A percentile compares a stretch with the other conserved stretches of the same genome.
phyloP scores from a whole-genome alignment of 2,888 invertebrate genomes.

The Ceratothoa steindachneri region DNA sequence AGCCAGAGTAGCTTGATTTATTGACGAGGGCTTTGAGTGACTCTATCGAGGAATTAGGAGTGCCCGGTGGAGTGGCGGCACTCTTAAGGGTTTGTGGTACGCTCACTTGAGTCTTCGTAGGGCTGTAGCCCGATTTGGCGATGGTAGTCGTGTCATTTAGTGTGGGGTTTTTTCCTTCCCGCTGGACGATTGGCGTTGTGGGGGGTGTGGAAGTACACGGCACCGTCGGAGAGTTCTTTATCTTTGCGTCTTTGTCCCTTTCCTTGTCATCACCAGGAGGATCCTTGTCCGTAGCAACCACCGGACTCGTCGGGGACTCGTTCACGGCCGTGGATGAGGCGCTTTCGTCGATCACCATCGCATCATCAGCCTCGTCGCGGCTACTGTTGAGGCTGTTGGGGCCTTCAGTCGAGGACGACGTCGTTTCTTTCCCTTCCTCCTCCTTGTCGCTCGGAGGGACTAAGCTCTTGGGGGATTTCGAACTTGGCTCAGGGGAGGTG shows the following conservation, averaged over 20 bases:
- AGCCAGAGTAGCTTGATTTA: neutral
- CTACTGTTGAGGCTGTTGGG: constrained; percentile 19
- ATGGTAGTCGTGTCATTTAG: neutral
- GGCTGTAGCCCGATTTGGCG: neutral
- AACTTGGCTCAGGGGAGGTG: neutral
- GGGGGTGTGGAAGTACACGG: neutral
- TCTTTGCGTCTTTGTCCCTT: neutral
- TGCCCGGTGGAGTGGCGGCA: neutral
- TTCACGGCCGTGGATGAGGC: neutral
- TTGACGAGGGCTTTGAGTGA: neutral
- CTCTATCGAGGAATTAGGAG: neutral
- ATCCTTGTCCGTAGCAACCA: neutral
- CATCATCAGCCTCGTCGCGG: constrained; percentile 23
- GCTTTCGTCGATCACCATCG: constrained; percentile 23
- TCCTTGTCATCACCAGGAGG: neutral
- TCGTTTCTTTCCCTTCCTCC: neutral
- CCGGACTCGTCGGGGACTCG: neutral
- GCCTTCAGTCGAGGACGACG: neutral
- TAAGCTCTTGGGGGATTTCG: constrained; percentile 3
- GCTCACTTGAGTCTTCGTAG: neutral
- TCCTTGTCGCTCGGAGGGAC: neutral
- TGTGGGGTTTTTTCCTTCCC: neutral
- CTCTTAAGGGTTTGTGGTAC: neutral
- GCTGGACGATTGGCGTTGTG: neutral
- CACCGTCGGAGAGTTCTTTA: neutral